Percentiles rank a stretch among this genome's conserved stretches.
Evolutionary conservation across 2,113 vertebrate species (phyloP).

Genomic region (Chlorodrepanis virens): DNA sequence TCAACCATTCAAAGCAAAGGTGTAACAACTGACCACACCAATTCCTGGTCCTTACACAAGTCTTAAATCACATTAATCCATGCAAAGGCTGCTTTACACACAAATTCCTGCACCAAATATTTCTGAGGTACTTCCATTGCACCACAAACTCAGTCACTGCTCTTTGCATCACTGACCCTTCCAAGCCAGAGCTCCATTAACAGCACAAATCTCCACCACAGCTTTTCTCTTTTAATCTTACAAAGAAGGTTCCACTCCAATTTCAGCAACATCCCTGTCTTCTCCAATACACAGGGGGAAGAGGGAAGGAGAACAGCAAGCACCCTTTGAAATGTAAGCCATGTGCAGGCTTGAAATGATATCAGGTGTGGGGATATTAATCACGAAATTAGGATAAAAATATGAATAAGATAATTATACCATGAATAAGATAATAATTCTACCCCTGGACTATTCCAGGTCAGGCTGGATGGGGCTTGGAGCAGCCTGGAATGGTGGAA

Average conservation of each 20-base stretch:
- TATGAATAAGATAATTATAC: neutral
- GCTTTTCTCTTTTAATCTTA: neutral
- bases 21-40: neutral
- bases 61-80: neutral
- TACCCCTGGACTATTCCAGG: neutral
- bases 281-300: neutral
- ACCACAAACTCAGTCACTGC: neutral
- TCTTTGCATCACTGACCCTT: neutral
- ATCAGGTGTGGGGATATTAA: neutral
- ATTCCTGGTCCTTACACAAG: neutral
- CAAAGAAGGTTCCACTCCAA: neutral
- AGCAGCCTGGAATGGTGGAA: neutral
- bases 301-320: neutral
- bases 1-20: neutral
- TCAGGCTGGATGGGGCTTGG: neutral
- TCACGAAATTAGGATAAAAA: neutral
- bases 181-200: neutral
- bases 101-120: neutral
- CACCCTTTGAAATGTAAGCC: neutral
- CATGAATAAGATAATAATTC: neutral
- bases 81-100: neutral
- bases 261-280: neutral
- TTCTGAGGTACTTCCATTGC: neutral
- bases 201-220: neutral
- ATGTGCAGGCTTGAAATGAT: neutral